Base-by-base conservation (phyloP, 2,888 invertebrate species). In the Ditula angustiorana region DNA sequence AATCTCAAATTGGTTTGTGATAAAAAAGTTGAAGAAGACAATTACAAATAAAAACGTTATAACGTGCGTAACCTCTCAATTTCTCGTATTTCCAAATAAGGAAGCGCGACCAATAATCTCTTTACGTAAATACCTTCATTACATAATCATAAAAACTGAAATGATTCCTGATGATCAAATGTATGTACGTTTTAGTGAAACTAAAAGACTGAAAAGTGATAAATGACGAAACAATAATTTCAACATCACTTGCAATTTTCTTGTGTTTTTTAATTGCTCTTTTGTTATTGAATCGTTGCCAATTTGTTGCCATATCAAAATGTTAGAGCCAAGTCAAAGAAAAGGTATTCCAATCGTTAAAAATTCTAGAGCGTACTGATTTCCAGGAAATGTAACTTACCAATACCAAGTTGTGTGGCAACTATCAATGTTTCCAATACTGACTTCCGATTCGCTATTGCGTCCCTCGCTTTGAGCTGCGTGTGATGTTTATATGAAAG, bases 341-440 rank as follows among this genome's bases (percentile, higher is more conserved):
- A 16, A 7, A 37, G 1, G 5, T 7, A 37, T 8, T 2, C 7
- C 16, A 8, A 37, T 16, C 16, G 13, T 37, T 37, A 13, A 13
- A 13, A 16, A 16, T 16, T 37, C 16, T 37, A 37, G 5, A 4
- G 11, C 4, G 26, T 24, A 8, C 47, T 19, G 28, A 50, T 50
- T 50, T 28, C 10, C 16, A 28, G 16, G 5, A 50, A 50, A 7
- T 41, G 16, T 21, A 44, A 19, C 44, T 44, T 44, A 21, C 19
- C 44, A 44, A 44, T 44, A 21, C 44, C 21, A 44, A 44, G 44
- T 11, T 21, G 44, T 8, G 44, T 3, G 33, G 11, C 2, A 44
- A 44, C 44, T 44, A 44, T 44, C 44, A 44, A 23, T 44, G 44
- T 21, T 11, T 23, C 44, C 44, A 44, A 44, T 23, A 44, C 10